These are phyloP conservation scores for Enhydra lutris DNA, from an alignment of 2,113 vertebrate species.

Conservation along the genomic window DNA sequence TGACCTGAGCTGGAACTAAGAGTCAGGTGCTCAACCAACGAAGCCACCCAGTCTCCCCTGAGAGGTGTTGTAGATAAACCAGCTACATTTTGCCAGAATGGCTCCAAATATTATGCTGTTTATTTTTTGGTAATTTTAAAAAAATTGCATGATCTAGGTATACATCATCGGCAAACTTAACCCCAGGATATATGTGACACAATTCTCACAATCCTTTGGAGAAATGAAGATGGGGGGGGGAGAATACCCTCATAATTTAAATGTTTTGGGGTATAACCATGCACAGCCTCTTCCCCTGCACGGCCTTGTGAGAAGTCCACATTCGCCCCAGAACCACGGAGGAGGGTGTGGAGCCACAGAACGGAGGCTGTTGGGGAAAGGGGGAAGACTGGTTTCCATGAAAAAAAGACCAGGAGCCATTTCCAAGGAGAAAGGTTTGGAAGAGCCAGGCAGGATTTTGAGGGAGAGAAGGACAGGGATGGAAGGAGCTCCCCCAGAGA, in stretches of 20 bases:
- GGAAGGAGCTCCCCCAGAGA: not conserved
- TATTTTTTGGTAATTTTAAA: not conserved
- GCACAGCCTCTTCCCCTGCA: not conserved
- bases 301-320: not conserved
- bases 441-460: not conserved
- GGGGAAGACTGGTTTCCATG: not conserved
- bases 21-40: not conserved
- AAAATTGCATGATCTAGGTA: not conserved
- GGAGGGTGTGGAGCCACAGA: not conserved
- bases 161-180: not conserved
- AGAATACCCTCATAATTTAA: not conserved
- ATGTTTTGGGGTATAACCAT: not conserved
- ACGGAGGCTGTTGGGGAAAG: not conserved
- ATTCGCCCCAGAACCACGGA: not conserved
- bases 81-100: not conserved
- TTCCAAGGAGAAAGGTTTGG: not conserved
- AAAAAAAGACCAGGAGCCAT: not conserved
- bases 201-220: not conserved
- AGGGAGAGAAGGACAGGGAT: not conserved
- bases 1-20: not conserved
- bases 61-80: not conserved
- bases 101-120: not conserved
- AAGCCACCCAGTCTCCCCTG: not conserved
- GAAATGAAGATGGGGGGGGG: not conserved
- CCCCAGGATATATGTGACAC: not conserved